phyloP scores from a whole-genome alignment of 2,113 vertebrate species.

The Oriolus oriolus region DNA sequence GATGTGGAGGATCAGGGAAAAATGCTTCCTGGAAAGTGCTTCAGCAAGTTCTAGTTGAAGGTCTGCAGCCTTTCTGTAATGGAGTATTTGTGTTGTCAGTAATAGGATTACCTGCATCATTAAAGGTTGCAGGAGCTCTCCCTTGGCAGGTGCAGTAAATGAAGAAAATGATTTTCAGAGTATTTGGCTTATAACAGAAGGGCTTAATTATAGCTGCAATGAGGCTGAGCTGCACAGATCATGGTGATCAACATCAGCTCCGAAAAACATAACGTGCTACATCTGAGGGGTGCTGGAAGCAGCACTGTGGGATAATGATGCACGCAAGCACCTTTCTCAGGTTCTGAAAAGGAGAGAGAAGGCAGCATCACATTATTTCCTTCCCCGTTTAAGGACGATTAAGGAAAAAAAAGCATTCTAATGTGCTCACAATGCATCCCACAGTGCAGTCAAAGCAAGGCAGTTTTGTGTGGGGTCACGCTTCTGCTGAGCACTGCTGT shows the following conservation, averaged over 20 bases:
- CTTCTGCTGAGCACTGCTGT: not conserved
- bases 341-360: not conserved
- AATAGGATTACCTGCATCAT: slow-evolving; percentile 11
- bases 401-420: not conserved
- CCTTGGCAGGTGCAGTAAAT: not conserved
- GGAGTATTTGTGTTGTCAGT: not conserved
- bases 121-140: slow-evolving; percentile 3
- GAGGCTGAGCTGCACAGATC: not conserved
- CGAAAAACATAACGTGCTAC: not conserved
- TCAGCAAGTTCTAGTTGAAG: not conserved
- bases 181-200: slow-evolving; percentile 32
- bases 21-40: not conserved
- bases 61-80: not conserved
- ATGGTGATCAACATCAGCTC: not conserved
- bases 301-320: not conserved
- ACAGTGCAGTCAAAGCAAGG: not conserved
- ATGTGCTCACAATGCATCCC: not conserved
- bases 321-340: not conserved
- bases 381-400: not conserved
- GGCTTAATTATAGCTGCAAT: slow-evolving; percentile 16
- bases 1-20: accelerated
- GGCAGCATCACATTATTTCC: not conserved
- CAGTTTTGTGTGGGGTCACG: not conserved
- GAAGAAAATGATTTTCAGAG: not conserved
- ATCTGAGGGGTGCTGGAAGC: not conserved